Evolutionary conservation across 1,140 invertebrate genomes (phyloP).

Genomic region (Drosophila mojavensis): DNA sequence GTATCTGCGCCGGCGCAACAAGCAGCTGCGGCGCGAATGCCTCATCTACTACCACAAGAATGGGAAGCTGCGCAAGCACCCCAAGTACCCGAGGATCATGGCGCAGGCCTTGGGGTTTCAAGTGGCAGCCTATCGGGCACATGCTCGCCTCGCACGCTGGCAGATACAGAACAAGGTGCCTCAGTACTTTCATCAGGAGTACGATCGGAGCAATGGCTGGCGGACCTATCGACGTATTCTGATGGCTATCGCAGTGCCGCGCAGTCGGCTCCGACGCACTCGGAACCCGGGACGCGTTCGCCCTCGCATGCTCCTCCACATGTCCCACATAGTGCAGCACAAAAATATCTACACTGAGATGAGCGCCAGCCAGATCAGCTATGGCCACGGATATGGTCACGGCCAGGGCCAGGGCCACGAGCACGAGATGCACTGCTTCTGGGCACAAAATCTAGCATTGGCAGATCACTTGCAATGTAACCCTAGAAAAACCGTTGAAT

Average conservation of each 20-base stretch:
- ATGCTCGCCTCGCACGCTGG: background rate
- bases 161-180: background rate
- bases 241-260: background rate
- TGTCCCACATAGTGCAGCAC: no score
- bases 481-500: no score
- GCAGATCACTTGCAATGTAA: background rate
- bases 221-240: background rate
- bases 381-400: no score
- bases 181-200: background rate
- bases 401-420: no score
- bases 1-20: background rate
- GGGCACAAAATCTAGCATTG: background rate
- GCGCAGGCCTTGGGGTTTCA: background rate
- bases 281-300: background rate
- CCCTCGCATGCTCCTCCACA: background rate
- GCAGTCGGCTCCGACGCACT: background rate
- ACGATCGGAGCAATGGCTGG: background rate
- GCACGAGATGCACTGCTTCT: background rate
- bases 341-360: background rate
- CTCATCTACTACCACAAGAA: constrained; percentile 1
- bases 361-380: background rate
- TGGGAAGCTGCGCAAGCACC: background rate
- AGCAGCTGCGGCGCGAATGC: constrained; percentile 1
- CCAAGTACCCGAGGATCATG: background rate
- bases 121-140: background rate